Conservation (phyloP, 2,113 vertebrate genomes). For the Opisthocomus hoazin region DNA sequence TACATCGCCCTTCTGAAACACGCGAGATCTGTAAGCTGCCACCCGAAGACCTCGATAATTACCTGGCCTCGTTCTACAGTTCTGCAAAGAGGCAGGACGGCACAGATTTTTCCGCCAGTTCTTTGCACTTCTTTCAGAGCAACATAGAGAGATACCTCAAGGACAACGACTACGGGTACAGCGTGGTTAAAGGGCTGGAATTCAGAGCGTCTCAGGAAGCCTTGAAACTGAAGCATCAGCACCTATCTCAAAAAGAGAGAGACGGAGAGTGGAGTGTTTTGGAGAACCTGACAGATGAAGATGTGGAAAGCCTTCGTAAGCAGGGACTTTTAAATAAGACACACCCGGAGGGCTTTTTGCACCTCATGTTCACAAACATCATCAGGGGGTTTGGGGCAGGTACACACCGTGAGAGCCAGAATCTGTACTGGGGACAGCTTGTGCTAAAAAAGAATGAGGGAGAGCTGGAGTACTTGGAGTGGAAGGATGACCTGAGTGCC, state of each 20-base stretch:
- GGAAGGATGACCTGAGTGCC: not conserved
- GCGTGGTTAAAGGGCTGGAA: not conserved
- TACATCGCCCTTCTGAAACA: not conserved
- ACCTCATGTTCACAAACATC: not conserved
- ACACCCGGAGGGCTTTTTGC: not conserved
- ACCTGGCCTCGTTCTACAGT: not conserved
- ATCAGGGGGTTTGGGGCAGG: not conserved
- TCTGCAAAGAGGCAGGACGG: not conserved
- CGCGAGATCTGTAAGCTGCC: not conserved
- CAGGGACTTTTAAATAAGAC: not conserved
- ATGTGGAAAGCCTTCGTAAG: not conserved
- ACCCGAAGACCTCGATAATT: not conserved
- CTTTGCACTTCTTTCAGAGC: not conserved
- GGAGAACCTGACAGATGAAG: constrained; percentile 8
- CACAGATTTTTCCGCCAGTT: not conserved
- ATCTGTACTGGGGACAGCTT: constrained; percentile 38
- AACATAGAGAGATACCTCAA: not conserved
- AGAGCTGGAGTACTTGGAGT: constrained; percentile 35
- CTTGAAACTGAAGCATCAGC: not conserved
- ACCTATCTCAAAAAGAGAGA: not conserved
- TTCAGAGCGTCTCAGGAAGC: not conserved
- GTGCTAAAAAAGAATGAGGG: not conserved
- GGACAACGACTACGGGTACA: not conserved
- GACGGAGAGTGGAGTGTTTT: not conserved
- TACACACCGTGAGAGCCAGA: not conserved